Conservation (phyloP, 2,888 invertebrate species). For the Hyppa rectilinea region DNA sequence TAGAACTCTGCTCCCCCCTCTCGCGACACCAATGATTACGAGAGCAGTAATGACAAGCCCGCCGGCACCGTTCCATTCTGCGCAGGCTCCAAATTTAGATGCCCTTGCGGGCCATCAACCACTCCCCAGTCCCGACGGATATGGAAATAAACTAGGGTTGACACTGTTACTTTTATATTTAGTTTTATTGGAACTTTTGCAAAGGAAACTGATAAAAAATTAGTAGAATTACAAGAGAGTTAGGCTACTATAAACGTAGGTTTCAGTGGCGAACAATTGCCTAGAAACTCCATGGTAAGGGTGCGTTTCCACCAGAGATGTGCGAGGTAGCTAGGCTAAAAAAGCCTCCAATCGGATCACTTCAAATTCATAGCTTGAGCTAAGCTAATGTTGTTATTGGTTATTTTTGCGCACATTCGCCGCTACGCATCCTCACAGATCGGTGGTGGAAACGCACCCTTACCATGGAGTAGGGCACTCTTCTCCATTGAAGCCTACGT, state of each 20-base stretch:
- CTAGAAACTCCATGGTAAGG: too few relatives aligned
- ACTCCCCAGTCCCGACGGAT: slow-evolving; percentile 57
- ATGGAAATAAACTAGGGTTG: slow-evolving; percentile 41
- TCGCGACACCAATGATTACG: slow-evolving; percentile 14
- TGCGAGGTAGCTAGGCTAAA: too few relatives aligned
- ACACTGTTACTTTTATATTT: background rate
- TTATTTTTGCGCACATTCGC: too few relatives aligned
- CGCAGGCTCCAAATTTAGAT: slow-evolving; percentile 59
- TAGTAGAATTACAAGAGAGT: background rate
- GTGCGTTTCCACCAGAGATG: too few relatives aligned
- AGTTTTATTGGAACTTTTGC: background rate
- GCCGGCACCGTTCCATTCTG: slow-evolving; percentile 21
- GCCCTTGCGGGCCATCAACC: slow-evolving; percentile 59
- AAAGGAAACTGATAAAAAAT: background rate
- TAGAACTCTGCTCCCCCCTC: background rate
- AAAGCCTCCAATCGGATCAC: too few relatives aligned
- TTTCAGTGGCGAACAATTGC: too few relatives aligned
- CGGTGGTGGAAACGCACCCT: too few relatives aligned
- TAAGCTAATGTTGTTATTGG: too few relatives aligned
- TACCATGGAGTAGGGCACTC: background rate
- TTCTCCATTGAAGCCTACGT: background rate
- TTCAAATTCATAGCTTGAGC: too few relatives aligned
- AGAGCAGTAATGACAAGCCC: slow-evolving; percentile 24
- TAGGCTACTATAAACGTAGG: too few relatives aligned
- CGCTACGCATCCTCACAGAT: too few relatives aligned